Evolutionary conservation across 23 tunicate genomes (phyloP).

Genomic region (Ascidia mentula): DNA sequence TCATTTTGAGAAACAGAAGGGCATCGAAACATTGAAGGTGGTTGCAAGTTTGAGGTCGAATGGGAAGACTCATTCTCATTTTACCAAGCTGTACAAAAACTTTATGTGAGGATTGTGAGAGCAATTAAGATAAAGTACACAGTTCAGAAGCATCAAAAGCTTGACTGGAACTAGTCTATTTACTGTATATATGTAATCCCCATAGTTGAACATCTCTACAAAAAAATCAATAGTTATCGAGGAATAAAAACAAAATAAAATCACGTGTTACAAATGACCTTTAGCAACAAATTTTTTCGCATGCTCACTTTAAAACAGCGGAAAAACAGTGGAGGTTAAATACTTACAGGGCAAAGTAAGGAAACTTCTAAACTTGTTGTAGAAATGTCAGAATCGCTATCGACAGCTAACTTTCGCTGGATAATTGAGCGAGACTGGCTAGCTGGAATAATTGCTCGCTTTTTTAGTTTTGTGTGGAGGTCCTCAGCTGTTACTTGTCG

Average conservation of each 20-base stretch:
- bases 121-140: too few species aligned
- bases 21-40: conserved; percentile 95
- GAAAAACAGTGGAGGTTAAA: neutral
- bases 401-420: conserved; percentile 43
- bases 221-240: too few species aligned
- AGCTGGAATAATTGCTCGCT: conserved; percentile 17
- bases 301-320: too few species aligned
- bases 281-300: too few species aligned
- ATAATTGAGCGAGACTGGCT: conserved; percentile 38
- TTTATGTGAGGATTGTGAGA: too few species aligned
- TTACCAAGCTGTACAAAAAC: conserved; percentile 61
- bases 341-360: conserved; percentile 73
- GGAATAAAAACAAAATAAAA: too few species aligned
- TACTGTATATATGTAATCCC: too few species aligned
- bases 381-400: conserved; percentile 74
- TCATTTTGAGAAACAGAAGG: conserved; percentile 68
- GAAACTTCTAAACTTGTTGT: conserved; percentile 84
- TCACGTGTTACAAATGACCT: too few species aligned
- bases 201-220: too few species aligned
- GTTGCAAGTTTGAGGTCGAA: conserved; percentile 54
- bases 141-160: too few species aligned
- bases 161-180: too few species aligned
- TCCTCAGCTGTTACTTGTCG: conserved; percentile 41
- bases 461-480: conserved; percentile 31
- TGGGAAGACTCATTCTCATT: conserved; percentile 74